Evolutionary conservation across 2,113 vertebrate genomes (phyloP).

Genomic region (Semicossyphus pulcher): DNA sequence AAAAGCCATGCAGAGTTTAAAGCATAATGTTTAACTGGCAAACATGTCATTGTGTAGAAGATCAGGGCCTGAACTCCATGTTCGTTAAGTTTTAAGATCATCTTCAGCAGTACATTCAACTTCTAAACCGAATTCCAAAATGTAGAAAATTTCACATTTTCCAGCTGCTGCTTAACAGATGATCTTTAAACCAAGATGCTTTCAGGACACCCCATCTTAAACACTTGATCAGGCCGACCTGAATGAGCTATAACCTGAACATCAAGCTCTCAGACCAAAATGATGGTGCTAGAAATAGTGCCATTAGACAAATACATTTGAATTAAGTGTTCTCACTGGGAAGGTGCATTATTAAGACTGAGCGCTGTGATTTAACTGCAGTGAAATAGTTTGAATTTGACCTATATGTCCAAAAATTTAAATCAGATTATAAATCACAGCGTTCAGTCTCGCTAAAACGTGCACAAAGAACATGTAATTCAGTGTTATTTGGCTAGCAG

Average conservation of each 20-base stretch:
- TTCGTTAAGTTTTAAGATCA: slow-evolving; percentile 12
- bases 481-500: slow-evolving; percentile 7
- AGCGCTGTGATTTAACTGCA: not conserved
- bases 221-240: not conserved
- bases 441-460: slow-evolving; percentile 8
- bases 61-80: slow-evolving; percentile 26
- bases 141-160: too few relatives aligned
- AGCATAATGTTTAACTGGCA: slow-evolving; percentile 37
- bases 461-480: slow-evolving; percentile 4
- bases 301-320: slow-evolving; percentile 11
- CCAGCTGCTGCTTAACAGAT: too few relatives aligned
- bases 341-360: not conserved
- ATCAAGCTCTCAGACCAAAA: not conserved
- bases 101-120: slow-evolving; percentile 22
- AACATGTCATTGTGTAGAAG: slow-evolving; percentile 20
- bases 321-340: slow-evolving; percentile 12
- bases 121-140: too few relatives aligned
- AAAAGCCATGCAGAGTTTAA: slow-evolving; percentile 73
- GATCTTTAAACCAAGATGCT: slow-evolving; percentile 23
- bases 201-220: slow-evolving; percentile 19
- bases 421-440: too few relatives aligned
- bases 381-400: not conserved
- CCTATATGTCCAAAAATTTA: too few relatives aligned
- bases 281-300: not conserved
- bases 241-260: not conserved